A percentile compares a stretch with the other conserved stretches of the same genome.
phyloP scores from a whole-genome alignment of 2,888 invertebrate species.

The Megamerina dolium region DNA sequence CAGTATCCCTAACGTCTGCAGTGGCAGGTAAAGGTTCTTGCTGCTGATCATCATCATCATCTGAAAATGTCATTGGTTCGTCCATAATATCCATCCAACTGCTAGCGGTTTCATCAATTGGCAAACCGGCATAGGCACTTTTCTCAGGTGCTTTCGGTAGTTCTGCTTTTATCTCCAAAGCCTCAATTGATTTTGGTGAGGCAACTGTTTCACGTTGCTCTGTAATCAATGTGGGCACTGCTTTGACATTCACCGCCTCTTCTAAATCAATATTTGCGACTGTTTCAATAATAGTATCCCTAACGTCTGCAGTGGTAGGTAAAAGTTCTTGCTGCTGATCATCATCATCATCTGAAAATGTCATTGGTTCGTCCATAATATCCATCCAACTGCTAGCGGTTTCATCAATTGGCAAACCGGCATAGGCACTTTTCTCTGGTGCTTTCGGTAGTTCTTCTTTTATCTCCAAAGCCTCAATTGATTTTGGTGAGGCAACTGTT shows the following conservation, averaged over 20 bases:
- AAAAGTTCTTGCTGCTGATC: slow-evolving; percentile 4
- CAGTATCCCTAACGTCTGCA: not conserved
- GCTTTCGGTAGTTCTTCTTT: slow-evolving; percentile 6
- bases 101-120: slow-evolving; percentile 34
- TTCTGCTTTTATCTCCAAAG: too few species aligned
- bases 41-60: slow-evolving; percentile 28
- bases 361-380: slow-evolving; percentile 31
- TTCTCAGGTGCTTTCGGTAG: slow-evolving; percentile 10
- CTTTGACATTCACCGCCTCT: too few species aligned
- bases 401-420: slow-evolving; percentile 36
- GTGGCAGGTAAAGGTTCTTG: not conserved
- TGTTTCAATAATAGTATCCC: slow-evolving; percentile 2
- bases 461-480: too few species aligned
- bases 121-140: slow-evolving; percentile 30
- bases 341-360: slow-evolving; percentile 30
- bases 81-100: slow-evolving; percentile 40
- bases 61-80: slow-evolving; percentile 40
- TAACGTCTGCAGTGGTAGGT: not conserved
- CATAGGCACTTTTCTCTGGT: slow-evolving; percentile 29
- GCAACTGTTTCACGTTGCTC: slow-evolving; percentile 6
- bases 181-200: too few species aligned
- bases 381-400: slow-evolving; percentile 35
- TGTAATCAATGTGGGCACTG: not conserved
- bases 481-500: too few species aligned
- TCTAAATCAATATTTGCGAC: slow-evolving; percentile 38